Conservation (phyloP, 2,113 vertebrate genomes). For the Lamprotornis superbus region DNA sequence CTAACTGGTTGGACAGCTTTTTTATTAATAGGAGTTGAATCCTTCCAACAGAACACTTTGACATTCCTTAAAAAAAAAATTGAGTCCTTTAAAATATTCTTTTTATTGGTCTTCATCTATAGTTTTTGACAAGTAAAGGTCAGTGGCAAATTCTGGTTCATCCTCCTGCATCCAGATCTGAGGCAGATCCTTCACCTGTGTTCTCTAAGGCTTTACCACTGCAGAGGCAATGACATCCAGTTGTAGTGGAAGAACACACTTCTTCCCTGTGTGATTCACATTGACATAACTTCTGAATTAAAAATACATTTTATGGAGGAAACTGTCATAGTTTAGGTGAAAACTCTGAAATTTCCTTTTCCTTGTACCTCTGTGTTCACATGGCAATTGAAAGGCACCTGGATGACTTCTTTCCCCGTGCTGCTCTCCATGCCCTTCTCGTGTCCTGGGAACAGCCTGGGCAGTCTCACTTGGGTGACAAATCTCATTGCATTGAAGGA, state of each 20-base stretch:
- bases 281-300: neutral
- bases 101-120: neutral
- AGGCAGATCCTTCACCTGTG: neutral
- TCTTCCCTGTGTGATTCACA: neutral
- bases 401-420: neutral
- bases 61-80: neutral
- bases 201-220: neutral
- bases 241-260: neutral
- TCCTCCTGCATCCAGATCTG: neutral
- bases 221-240: rapidly evolving
- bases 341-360: neutral
- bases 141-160: neutral
- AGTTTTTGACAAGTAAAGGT: neutral
- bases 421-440: rapidly evolving
- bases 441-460: neutral
- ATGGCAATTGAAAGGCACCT: neutral
- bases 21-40: neutral
- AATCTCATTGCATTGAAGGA: neutral
- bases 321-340: neutral
- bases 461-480: neutral
- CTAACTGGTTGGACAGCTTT: neutral
- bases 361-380: neutral
- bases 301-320: neutral
- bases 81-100: neutral
- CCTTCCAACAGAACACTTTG: neutral